A percentile compares a stretch with the other conserved stretches of the same genome.
phyloP scores from a whole-genome alignment of 2,888 invertebrate species.

The Hoplodrina blanda region DNA sequence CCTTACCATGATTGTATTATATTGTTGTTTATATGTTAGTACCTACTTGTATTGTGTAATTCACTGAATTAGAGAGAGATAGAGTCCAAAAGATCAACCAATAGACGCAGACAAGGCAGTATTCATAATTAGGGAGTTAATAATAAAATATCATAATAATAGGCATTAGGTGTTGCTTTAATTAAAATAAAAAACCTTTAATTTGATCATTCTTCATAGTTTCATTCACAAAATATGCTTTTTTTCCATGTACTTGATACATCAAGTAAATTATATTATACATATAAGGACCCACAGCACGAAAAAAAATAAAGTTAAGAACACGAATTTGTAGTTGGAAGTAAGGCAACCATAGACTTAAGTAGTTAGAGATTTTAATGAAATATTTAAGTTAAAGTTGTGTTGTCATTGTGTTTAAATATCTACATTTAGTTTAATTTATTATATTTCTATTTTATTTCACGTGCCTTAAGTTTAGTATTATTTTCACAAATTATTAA shows the following conservation, averaged over 20 bases:
- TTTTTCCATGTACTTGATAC: background rate
- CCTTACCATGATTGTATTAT: background rate
- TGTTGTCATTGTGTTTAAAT: background rate
- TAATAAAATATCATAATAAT: background rate
- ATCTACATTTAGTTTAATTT: no score
- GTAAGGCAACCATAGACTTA: constrained; percentile 16
- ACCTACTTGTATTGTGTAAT: background rate
- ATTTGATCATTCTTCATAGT: background rate
- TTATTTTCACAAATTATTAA: background rate
- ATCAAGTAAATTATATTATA: constrained; percentile 41
- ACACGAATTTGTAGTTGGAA: constrained; percentile 57
- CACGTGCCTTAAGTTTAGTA: background rate
- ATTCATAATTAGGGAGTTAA: background rate
- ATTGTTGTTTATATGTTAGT: constrained; percentile 2
- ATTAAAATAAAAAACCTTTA: background rate
- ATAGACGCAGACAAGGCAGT: background rate
- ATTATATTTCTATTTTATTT: background rate
- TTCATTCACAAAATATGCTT: constrained; percentile 5
- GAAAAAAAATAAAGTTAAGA: constrained; percentile 18
- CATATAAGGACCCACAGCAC: constrained; percentile 31
- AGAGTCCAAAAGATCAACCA: background rate
- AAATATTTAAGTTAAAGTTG: background rate
- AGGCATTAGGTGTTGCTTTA: background rate
- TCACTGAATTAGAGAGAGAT: background rate
- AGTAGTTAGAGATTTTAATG: constrained; percentile 12